Evolutionary conservation across 2,888 invertebrate genomes (phyloP), one percentile per base, ranked within the genome.

Genomic region (Himalopsyche tibetana): DNA sequence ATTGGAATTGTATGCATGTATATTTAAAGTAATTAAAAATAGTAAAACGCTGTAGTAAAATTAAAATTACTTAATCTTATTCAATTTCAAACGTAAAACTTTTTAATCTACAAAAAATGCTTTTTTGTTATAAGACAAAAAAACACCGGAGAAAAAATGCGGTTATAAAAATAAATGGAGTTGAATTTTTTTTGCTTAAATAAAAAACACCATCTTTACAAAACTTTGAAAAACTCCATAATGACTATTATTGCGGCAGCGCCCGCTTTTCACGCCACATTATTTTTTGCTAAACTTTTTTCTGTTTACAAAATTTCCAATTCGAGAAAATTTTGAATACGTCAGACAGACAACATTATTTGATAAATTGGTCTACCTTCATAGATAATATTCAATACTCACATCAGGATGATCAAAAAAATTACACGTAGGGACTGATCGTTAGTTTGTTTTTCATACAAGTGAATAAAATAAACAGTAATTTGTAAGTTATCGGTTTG

Each of bases 141-240:
- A 36, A 74, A 36, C 28, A 19, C 69, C 4, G 12, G 11, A 28
- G 6, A 38, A 36, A 74, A 74, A 11, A 74, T 74, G 36, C 38
- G 36, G 74, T 74, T 74, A 74, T 74, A 74, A 74, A 74, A 74
- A 36, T 74, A 74, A 74, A 74, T 74, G 74, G 74, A 74, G 74
- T 74, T 74, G 74, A 74, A 12, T 74, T 74, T 69, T 69, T 74
- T 74, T 36, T 74, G 74, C 3, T 51, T 36, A 15, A 74, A 74
- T 38, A 74, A 74, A 51, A 74, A 74, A 74, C 74, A 74, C 28
- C 19, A 74, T 74, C 36, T 74, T 74, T 36, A 74, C 74, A 74
- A 74, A 74, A 74, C 74, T 74, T 74, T 74, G 74, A 36, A 28
- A 74, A 74, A 74, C 74, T 74, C 74, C 74, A 74, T 74, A 74